Percentiles rank a stretch among this genome's conserved stretches.
These are phyloP conservation scores for Endotricha flammealis DNA, from an alignment of 2,888 invertebrate species.

Conservation along the genomic window DNA sequence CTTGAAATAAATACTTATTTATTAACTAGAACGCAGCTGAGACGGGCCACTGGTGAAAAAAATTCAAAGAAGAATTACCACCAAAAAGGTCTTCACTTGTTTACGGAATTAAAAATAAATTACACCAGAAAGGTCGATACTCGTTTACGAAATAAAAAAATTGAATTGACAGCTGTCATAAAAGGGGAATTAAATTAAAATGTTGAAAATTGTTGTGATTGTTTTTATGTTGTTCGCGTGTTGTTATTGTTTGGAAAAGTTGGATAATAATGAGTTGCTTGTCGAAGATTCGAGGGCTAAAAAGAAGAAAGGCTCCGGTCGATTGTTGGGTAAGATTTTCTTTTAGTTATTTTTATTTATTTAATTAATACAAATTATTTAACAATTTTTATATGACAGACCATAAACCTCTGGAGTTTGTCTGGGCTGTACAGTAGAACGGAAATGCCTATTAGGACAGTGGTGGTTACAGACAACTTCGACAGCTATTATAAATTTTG, in stretches of 20 bases:
- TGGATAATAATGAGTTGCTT: slow-evolving; percentile 40
- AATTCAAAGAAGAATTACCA: slow-evolving; percentile 8
- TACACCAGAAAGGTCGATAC: too few species aligned
- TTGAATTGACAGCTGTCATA: slow-evolving; percentile 13
- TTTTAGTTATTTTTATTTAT: neutral
- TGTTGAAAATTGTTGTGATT: slow-evolving; percentile 43
- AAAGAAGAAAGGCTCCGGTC: slow-evolving; percentile 52
- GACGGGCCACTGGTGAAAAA: slow-evolving; percentile 26
- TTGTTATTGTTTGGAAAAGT: slow-evolving; percentile 54
- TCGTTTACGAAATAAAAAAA: slow-evolving; percentile 20
- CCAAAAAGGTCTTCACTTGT: too few species aligned
- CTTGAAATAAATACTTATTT: slow-evolving; percentile 50
- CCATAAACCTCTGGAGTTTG: too few species aligned
- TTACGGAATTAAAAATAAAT: too few species aligned
- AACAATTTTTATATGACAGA: too few species aligned
- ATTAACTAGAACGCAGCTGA: slow-evolving; percentile 40
- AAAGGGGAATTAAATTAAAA: slow-evolving; percentile 23
- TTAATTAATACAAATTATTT: slow-evolving; percentile 11
- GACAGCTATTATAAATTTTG: too few species aligned
- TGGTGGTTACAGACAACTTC: too few species aligned
- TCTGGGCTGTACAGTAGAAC: too few species aligned
- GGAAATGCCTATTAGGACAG: too few species aligned
- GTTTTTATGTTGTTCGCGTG: slow-evolving; percentile 42
- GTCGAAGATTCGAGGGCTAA: slow-evolving; percentile 57
- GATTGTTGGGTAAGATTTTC: slow-evolving; percentile 50